phyloP scores from a whole-genome alignment of 1,140 invertebrate species.

The Yoshiicerus persimilis region DNA sequence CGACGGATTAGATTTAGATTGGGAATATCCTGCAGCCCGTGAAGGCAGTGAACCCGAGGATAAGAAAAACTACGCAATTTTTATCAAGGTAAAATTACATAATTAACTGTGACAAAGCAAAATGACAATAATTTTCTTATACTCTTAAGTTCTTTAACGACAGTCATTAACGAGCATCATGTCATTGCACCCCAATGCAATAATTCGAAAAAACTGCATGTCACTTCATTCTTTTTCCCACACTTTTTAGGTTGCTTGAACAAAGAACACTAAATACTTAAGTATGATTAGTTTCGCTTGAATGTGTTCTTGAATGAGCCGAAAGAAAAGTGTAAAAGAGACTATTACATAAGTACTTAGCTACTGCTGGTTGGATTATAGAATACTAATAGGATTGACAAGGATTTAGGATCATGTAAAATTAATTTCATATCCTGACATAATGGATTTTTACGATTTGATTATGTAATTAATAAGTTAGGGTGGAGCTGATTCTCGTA shows the following conservation, averaged over 20 bases:
- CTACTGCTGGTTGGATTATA: no score
- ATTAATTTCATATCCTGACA: no score
- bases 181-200: no score
- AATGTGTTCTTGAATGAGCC: background rate
- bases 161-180: no score
- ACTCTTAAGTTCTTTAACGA: no score
- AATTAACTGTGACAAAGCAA: background rate
- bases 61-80: conserved; percentile 81
- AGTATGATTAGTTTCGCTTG: background rate
- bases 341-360: no score
- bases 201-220: background rate
- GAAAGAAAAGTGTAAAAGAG: no score
- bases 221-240: background rate
- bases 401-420: no score
- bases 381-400: no score
- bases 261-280: background rate
- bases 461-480: background rate
- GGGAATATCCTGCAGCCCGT: conserved; percentile 77
- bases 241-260: no score
- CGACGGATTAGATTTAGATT: conserved; percentile 83
- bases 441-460: no score
- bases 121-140: background rate
- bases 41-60: conserved; percentile 90
- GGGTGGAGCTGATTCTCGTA: background rate
- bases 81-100: conserved; percentile 70